Evolutionary conservation across 2,113 vertebrate species (phyloP).

Genomic region (Microcebus lehilahytsara): DNA sequence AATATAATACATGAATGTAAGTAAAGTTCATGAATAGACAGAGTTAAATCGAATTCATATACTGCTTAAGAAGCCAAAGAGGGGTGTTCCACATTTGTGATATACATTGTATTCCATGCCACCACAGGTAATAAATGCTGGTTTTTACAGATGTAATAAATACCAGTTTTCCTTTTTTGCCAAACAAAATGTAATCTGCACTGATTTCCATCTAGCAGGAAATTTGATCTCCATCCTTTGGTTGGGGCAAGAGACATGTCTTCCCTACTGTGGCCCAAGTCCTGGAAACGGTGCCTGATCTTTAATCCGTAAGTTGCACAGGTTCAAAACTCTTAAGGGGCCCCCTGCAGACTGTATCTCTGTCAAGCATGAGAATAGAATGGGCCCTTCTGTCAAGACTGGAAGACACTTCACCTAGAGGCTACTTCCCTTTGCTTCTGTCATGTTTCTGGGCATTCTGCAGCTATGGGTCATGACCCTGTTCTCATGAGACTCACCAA

Average conservation of each 20-base stretch:
- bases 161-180: not conserved
- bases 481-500: not conserved
- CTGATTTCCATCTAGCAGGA: not conserved
- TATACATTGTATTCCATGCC: not conserved
- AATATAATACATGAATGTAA: not conserved
- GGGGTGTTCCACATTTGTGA: not conserved
- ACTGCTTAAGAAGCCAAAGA: not conserved
- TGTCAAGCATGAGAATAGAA: not conserved
- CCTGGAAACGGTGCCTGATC: too few species aligned
- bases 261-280: not conserved
- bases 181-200: not conserved
- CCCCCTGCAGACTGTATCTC: not conserved
- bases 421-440: too few species aligned
- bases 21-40: not conserved
- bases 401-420: not conserved
- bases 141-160: not conserved
- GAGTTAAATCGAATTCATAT: not conserved
- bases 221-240: not conserved
- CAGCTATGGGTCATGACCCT: rapidly evolving
- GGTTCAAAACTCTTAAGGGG: not conserved
- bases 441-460: not conserved
- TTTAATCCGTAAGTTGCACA: not conserved
- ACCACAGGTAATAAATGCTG: not conserved
- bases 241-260: not conserved
- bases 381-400: rapidly evolving